Percentiles rank a stretch among this genome's conserved stretches.
These are phyloP conservation scores for Sipha maydis DNA, from an alignment of 2,888 invertebrate genomes.

Conservation along the genomic window DNA sequence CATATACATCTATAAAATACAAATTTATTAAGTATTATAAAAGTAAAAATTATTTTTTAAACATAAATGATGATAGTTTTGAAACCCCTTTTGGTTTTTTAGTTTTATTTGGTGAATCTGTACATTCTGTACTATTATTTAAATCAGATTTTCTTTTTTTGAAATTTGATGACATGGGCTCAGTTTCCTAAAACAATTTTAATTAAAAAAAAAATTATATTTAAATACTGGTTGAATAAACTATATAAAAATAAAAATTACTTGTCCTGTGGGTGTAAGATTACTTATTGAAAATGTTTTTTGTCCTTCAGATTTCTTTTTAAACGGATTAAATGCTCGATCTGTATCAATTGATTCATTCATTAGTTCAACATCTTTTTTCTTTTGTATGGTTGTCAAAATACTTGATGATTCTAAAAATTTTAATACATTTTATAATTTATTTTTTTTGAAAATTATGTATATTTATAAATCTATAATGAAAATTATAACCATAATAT, in stretches of 20 bases:
- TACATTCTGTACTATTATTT: background rate
- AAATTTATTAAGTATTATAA: background rate
- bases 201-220: constrained; percentile 2
- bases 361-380: constrained; percentile 39
- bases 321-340: constrained; percentile 47
- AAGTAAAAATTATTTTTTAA: constrained; percentile 46
- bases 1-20: background rate
- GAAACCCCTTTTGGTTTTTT: constrained; percentile 59
- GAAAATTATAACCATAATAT: no score
- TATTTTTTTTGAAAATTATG: background rate
- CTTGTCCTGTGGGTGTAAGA: constrained; percentile 30
- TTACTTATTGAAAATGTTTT: constrained; percentile 18
- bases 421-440: background rate
- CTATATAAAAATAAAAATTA: constrained; percentile 13
- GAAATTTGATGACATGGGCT: background rate
- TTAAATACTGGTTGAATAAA: background rate
- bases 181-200: constrained; percentile 12
- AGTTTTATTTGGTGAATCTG: constrained; percentile 25
- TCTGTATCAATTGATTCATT: constrained; percentile 44
- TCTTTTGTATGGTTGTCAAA: constrained; percentile 38
- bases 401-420: constrained; percentile 46
- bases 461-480: no score
- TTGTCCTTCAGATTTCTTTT: constrained; percentile 10
- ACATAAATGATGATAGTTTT: constrained; percentile 58
- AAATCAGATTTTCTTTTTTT: constrained; percentile 57